Conservation (phyloP, 2,113 vertebrate genomes). For the Cyprinus carpio region DNA sequence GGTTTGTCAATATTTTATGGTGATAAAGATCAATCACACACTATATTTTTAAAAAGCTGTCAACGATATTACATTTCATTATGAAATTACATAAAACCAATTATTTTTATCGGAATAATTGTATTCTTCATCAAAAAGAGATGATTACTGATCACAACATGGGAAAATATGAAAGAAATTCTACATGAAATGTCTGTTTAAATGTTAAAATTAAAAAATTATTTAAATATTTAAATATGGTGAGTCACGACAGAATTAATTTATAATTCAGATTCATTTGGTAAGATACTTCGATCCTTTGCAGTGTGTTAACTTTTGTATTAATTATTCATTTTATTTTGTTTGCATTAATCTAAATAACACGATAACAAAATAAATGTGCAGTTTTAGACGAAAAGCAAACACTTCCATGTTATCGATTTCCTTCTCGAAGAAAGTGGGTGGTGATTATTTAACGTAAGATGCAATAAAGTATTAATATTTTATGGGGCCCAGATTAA, state of each 20-base stretch:
- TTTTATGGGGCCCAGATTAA: conserved; percentile 66
- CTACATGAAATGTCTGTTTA: not conserved
- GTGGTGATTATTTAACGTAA: conserved; percentile 72
- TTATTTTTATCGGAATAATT: not conserved
- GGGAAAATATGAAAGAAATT: not conserved
- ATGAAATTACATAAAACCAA: not conserved
- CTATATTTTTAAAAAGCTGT: not conserved
- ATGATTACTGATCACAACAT: not conserved
- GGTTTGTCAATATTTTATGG: not conserved
- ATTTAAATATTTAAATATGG: not conserved
- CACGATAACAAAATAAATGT: not conserved
- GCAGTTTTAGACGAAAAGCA: not conserved
- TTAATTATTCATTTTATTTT: conserved; percentile 18
- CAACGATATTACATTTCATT: not conserved
- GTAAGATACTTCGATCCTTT: not conserved
- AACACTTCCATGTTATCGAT: not conserved
- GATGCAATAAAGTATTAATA: conserved; percentile 73
- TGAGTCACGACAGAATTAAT: not conserved
- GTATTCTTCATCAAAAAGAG: not conserved
- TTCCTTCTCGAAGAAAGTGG: conserved; percentile 56
- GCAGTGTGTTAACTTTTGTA: not conserved
- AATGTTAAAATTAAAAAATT: not conserved
- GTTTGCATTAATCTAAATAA: conserved; percentile 29
- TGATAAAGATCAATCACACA: not conserved
- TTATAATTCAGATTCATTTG: not conserved